Conservation (phyloP, 2,797 vertebrate species). For the Vespertilio murinus region DNA sequence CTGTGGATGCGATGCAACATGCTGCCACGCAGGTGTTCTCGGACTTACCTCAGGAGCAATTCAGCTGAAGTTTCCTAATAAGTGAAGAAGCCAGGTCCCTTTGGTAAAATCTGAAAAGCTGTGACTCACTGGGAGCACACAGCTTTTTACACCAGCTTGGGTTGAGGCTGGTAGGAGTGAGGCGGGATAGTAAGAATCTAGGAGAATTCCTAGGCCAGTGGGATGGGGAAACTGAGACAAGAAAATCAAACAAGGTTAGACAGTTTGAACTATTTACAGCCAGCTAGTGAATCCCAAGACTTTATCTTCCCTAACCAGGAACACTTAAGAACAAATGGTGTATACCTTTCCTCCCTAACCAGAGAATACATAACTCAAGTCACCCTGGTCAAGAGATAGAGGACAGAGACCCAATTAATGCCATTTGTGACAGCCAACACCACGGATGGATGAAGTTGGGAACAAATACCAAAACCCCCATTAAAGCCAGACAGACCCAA, state of each 20-base stretch:
- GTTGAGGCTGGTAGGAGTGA: not conserved
- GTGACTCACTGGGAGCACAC: not conserved
- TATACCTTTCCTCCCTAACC: not conserved
- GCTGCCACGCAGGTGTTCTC: not conserved
- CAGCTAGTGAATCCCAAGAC: not conserved
- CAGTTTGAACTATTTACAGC: not conserved
- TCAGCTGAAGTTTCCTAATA: not conserved
- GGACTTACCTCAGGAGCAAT: not conserved
- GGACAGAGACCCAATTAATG: not conserved
- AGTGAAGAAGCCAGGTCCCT: not conserved
- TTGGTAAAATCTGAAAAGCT: not conserved
- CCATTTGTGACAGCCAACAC: not conserved
- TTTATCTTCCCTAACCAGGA: not conserved
- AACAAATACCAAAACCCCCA: not conserved
- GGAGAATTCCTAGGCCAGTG: not conserved
- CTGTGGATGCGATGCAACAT: not conserved
- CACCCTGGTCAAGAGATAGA: no score
- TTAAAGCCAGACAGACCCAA: not conserved
- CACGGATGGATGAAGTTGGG: not conserved
- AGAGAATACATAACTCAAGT: not conserved
- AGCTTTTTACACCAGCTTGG: no score
- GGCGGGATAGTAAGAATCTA: not conserved
- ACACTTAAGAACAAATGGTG: not conserved
- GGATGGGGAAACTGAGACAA: not conserved
- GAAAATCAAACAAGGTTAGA: not conserved